Evolutionary conservation across 2,888 invertebrate species (phyloP).

Genomic region (Plagiodera versicolora): DNA sequence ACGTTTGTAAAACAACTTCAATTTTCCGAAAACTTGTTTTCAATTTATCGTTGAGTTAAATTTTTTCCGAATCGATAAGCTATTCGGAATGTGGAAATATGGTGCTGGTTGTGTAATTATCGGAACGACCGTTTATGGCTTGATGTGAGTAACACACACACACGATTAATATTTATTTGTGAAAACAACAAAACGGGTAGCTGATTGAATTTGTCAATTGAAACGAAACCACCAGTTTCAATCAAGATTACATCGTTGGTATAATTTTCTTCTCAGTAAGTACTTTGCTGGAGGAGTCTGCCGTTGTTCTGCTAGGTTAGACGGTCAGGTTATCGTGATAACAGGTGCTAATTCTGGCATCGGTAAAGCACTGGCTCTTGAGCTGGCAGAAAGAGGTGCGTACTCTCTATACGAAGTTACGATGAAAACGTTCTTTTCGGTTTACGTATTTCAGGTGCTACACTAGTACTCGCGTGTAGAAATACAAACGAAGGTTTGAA

Average conservation of each 20-base stretch:
- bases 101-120: constrained; percentile 44
- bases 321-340: constrained; percentile 58
- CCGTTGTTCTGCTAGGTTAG: constrained; percentile 46
- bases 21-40: no score
- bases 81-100: constrained; percentile 49
- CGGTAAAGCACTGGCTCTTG: constrained; percentile 59
- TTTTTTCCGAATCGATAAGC: no score
- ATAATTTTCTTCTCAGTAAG: constrained; percentile 43
- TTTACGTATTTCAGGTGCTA: constrained; percentile 53
- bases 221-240: no score
- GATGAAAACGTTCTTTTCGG: no score
- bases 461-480: constrained; percentile 61
- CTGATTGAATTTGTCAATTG: no score
- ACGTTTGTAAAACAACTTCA: no score
- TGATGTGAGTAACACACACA: constrained; percentile 46
- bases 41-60: no score
- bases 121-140: constrained; percentile 47
- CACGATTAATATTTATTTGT: constrained; percentile 3
- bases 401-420: neutral
- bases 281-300: constrained; percentile 52
- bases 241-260: neutral
- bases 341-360: constrained; percentile 64
- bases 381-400: constrained; percentile 57
- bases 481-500: constrained; percentile 54
- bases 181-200: no score